Evolutionary conservation across 2,113 vertebrate species (phyloP).

Genomic region (Chunga burmeisteri): DNA sequence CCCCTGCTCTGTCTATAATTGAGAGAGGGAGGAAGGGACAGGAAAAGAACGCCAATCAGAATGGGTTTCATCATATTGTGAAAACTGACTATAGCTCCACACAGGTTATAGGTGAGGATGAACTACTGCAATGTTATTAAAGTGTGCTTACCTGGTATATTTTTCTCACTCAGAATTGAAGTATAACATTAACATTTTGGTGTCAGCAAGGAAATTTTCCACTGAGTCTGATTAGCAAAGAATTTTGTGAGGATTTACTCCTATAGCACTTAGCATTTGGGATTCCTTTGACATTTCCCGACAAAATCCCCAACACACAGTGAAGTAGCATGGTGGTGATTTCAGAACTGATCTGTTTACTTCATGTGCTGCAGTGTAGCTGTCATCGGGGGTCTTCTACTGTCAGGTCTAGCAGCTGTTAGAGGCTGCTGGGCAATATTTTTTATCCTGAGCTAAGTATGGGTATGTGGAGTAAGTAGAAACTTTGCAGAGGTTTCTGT

Average conservation of each 20-base stretch:
- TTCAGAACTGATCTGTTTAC: not conserved
- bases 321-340: accelerated
- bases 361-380: not conserved
- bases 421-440: not conserved
- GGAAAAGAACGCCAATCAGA: not conserved
- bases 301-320: not conserved
- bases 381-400: not conserved
- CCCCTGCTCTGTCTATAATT: not conserved
- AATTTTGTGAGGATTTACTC: not conserved
- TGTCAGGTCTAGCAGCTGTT: not conserved
- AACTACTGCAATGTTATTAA: not conserved
- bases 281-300: not conserved
- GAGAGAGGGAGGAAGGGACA: not conserved
- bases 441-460: not conserved
- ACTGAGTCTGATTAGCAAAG: not conserved
- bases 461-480: not conserved
- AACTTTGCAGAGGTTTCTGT: not conserved
- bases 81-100: not conserved
- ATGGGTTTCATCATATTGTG: not conserved
- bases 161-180: not conserved
- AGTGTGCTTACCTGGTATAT: not conserved
- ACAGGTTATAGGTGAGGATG: not conserved
- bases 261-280: not conserved
- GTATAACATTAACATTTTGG: not conserved
- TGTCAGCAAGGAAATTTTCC: not conserved